phyloP scores from a whole-genome alignment of 2,797 vertebrate genomes.

The Sebastes taczanowskii region DNA sequence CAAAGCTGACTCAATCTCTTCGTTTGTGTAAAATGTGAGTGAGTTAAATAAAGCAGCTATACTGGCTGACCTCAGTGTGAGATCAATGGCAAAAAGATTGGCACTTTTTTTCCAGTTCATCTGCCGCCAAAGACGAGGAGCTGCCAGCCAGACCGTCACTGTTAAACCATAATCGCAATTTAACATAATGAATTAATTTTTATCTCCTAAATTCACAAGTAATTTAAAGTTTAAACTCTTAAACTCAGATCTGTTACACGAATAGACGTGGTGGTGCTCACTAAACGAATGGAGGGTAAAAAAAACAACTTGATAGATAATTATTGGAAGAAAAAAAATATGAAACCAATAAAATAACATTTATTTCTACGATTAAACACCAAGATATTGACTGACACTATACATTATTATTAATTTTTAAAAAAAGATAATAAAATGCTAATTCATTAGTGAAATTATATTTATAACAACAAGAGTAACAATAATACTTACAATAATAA shows the following conservation, averaged over 20 bases:
- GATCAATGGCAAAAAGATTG: constrained; percentile 63
- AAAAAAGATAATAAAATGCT: neutral
- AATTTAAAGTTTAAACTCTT: constrained; percentile 58
- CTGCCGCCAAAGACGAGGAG: constrained; percentile 40
- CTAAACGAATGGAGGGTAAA: neutral
- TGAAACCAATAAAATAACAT: neutral
- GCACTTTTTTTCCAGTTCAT: constrained; percentile 52
- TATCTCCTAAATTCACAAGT: constrained; percentile 44
- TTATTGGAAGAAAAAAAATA: neutral
- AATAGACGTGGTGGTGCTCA: neutral
- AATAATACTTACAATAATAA: neutral
- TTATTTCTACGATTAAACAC: neutral
- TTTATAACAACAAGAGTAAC: neutral
- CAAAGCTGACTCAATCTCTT: neutral
- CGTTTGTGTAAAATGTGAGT: neutral
- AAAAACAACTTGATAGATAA: neutral
- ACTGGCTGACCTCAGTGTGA: constrained; percentile 21
- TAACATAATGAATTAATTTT: constrained; percentile 55
- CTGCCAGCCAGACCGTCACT: constrained; percentile 54
- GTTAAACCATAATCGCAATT: constrained; percentile 45
- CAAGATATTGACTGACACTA: neutral
- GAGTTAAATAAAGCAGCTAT: constrained; percentile 45
- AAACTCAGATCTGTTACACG: constrained; percentile 55
- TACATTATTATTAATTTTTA: neutral
- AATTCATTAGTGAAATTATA: neutral